A percentile compares a stretch with the other conserved stretches of the same genome.
phyloP scores from a whole-genome alignment of 2,797 vertebrate genomes.

The Amniataba percoides region DNA sequence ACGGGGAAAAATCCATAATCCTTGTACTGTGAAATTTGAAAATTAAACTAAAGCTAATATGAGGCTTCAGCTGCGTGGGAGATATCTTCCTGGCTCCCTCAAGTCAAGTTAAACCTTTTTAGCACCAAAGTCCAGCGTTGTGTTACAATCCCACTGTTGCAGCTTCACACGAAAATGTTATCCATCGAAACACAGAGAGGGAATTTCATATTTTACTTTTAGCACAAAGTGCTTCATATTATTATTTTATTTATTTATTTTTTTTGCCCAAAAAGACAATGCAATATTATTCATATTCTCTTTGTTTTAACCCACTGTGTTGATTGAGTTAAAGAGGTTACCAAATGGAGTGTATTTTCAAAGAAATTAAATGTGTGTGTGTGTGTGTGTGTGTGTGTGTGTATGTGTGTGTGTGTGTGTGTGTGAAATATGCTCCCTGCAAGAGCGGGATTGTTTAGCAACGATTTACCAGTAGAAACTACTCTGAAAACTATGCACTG shows the following conservation, averaged over 20 bases:
- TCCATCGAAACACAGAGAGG: too few relatives aligned
- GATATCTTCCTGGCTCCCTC: too few relatives aligned
- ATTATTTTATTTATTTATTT: too few relatives aligned
- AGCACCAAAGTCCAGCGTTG: not conserved
- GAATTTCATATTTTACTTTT: too few relatives aligned
- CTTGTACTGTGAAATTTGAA: not conserved
- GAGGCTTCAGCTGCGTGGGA: not conserved
- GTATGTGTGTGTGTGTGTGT: conserved; percentile 24
- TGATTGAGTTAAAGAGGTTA: not conserved
- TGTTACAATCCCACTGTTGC: not conserved
- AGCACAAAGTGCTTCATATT: too few relatives aligned
- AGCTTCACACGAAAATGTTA: too few relatives aligned
- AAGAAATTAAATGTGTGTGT: conserved; percentile 19
- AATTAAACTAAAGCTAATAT: not conserved
- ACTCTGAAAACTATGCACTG: not conserved
- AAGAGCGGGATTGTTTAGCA: conserved; percentile 38
- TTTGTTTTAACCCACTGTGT: not conserved
- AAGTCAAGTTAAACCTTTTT: not conserved
- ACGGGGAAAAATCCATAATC: not conserved
- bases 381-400: not conserved
- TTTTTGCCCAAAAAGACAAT: not conserved
- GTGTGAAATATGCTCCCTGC: not conserved
- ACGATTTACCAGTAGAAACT: conserved; percentile 26
- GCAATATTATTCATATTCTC: not conserved
- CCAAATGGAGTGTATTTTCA: conserved; percentile 29